Conservation (phyloP, 2,888 invertebrate species). For the Charanyca ferruginea region DNA sequence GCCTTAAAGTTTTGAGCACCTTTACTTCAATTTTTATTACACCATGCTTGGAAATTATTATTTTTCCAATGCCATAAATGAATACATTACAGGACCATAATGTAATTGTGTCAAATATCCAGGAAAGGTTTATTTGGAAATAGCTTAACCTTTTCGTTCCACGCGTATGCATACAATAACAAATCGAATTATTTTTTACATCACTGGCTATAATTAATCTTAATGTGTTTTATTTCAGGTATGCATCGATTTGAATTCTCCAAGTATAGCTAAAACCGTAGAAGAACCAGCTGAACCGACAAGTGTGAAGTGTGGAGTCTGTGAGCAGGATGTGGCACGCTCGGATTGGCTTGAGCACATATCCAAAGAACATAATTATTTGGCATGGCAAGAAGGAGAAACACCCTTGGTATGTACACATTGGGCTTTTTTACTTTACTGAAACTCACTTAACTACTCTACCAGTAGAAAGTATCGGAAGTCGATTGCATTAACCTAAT, state of each 20-base stretch:
- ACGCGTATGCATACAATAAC: constrained; percentile 1
- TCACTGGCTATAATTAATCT: no score
- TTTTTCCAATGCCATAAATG: no score
- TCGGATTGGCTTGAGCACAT: constrained; percentile 71
- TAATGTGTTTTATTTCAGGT: constrained; percentile 17
- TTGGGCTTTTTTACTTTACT: not conserved
- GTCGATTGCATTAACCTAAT: not conserved
- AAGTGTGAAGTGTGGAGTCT: constrained; percentile 54
- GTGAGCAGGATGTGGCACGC: constrained; percentile 42
- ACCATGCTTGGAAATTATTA: no score
- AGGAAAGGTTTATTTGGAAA: no score
- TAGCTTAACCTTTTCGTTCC: not conserved
- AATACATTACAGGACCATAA: no score
- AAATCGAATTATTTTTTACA: no score
- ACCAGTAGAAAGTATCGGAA: not conserved
- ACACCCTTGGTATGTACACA: constrained; percentile 65
- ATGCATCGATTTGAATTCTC: constrained; percentile 13
- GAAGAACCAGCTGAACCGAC: not conserved
- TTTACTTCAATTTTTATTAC: no score
- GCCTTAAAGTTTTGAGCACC: no score
- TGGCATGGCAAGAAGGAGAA: constrained; percentile 71
- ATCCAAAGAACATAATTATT: constrained; percentile 69
- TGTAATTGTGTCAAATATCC: no score
- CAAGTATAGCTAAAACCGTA: constrained; percentile 1
- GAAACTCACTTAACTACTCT: not conserved